Percentiles rank a stretch among this genome's conserved stretches.
phyloP scores from a whole-genome alignment of 2,113 vertebrate species.

The Cyprinodon brontotheroides region DNA sequence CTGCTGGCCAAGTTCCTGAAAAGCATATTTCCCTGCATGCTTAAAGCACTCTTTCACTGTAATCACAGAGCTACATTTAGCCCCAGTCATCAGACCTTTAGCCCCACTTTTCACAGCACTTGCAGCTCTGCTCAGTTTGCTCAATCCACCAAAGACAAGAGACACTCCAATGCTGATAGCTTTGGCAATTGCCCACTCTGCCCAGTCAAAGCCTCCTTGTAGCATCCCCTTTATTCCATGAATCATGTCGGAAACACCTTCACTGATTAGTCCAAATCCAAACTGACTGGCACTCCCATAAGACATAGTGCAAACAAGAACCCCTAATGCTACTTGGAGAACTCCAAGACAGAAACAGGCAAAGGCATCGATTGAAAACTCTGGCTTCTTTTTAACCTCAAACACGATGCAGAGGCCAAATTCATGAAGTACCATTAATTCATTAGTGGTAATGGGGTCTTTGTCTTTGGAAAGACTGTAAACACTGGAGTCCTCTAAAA shows the following conservation, averaged over 20 bases:
- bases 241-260: conserved; percentile 23
- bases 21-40: not conserved
- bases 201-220: conserved; percentile 30
- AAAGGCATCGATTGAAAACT: conserved; percentile 22
- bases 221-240: conserved; percentile 12
- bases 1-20: conserved; percentile 21
- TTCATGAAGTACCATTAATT: not conserved
- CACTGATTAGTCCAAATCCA: conserved; percentile 7
- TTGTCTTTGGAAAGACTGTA: conserved; percentile 18
- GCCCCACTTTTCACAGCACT: not conserved
- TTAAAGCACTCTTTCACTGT: conserved; percentile 14
- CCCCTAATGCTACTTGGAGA: not conserved
- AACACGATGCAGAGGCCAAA: not conserved
- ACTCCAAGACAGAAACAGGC: not conserved
- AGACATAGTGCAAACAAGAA: conserved; percentile 18
- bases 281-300: conserved; percentile 15
- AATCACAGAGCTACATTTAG: not conserved
- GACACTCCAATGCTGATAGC: not conserved
- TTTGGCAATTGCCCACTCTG: conserved; percentile 29
- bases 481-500: not conserved
- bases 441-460: conserved; percentile 6
- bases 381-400: conserved; percentile 8
- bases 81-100: not conserved
- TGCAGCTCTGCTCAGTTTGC: not conserved
- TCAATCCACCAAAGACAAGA: conserved; percentile 18